phyloP scores from a whole-genome alignment of 2,888 invertebrate species.

The Branchipolynoe longqiensis region DNA sequence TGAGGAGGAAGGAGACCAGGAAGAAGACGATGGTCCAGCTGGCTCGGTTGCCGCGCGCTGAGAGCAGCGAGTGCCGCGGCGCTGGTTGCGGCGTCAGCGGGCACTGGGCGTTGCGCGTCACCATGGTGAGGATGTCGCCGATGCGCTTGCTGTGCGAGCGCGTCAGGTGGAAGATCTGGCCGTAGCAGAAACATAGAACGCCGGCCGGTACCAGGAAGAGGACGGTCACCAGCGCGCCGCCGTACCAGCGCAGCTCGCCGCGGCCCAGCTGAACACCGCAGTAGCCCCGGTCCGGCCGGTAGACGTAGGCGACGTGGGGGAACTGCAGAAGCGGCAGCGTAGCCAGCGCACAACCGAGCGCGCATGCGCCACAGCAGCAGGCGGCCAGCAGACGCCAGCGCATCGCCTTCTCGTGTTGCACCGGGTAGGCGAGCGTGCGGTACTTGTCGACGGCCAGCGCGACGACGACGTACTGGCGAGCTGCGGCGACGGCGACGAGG shows the following conservation, averaged over 20 bases:
- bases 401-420: conserved; percentile 2
- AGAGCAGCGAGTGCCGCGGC: background rate
- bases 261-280: background rate
- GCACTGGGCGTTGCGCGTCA: background rate
- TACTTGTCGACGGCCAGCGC: conserved; percentile 32
- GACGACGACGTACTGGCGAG: background rate
- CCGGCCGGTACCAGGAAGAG: background rate
- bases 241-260: background rate
- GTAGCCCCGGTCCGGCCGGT: background rate
- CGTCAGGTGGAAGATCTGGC: background rate
- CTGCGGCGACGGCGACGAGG: background rate
- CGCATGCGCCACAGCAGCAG: background rate
- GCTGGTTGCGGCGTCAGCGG: background rate
- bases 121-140: background rate
- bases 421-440: background rate
- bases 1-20: background rate
- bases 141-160: background rate
- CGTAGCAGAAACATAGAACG: conserved; percentile 5
- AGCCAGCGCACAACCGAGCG: background rate
- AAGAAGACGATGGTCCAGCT: conserved; percentile 14
- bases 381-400: background rate
- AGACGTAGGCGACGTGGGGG: background rate
- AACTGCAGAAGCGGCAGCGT: background rate
- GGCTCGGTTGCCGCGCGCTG: background rate
- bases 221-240: background rate